Evolutionary conservation across 2,797 vertebrate species (phyloP).

Genomic region (Geotrypetes seraphini): DNA sequence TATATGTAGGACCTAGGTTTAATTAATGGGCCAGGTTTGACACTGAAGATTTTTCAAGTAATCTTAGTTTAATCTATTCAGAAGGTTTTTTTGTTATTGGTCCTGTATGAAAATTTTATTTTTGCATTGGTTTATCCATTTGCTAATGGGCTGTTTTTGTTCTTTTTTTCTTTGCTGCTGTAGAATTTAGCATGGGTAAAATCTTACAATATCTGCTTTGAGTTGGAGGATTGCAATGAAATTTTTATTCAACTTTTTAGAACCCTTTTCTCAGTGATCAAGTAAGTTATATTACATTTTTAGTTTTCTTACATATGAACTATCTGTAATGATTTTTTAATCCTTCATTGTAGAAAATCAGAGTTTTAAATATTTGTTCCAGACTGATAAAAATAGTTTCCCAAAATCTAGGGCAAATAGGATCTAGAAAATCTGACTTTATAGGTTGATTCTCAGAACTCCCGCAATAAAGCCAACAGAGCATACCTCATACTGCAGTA

Average conservation of each 20-base stretch:
- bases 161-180: constrained; percentile 23
- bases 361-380: background rate
- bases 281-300: constrained; percentile 56
- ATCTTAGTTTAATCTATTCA: no score
- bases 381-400: no score
- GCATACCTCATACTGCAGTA: no score
- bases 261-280: constrained; percentile 96
- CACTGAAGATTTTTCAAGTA: no score
- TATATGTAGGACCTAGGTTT: no score
- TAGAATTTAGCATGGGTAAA: constrained; percentile 98
- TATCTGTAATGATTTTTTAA: constrained; percentile 2
- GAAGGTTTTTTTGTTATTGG: no score
- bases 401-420: no score
- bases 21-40: no score
- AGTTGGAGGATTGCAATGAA: constrained; percentile 97
- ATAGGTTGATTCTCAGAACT: no score
- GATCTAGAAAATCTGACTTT: no score
- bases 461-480: no score
- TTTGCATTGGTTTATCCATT: background rate
- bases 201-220: constrained; percentile 98
- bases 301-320: constrained; percentile 25
- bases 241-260: constrained; percentile 99
- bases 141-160: constrained; percentile 2
- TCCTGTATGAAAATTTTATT: background rate
- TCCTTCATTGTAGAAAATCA: background rate